Evolutionary conservation across 2,888 invertebrate species (phyloP).

Genomic region (Helleia helle): DNA sequence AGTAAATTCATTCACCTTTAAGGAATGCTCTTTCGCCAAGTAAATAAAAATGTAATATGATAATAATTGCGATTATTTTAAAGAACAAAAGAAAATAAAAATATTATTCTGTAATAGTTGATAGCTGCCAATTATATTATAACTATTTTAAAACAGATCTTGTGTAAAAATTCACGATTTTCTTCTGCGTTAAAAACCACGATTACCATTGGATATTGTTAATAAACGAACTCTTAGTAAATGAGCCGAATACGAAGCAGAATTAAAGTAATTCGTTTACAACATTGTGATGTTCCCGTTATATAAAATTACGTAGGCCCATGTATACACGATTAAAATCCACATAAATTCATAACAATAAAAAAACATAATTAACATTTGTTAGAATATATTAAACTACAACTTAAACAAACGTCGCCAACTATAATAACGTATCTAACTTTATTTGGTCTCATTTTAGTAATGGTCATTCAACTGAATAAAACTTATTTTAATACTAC

Average conservation of each 20-base stretch:
- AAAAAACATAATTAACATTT: constrained; percentile 50
- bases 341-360: constrained; percentile 28
- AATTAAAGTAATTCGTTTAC: not conserved
- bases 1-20: too few species aligned
- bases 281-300: not conserved
- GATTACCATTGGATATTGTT: not conserved
- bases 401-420: constrained; percentile 50
- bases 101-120: too few species aligned
- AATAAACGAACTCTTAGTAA: not conserved
- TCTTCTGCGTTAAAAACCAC: too few species aligned
- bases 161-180: too few species aligned
- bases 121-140: too few species aligned
- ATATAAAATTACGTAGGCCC: constrained; percentile 16
- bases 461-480: constrained; percentile 56
- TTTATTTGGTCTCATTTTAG: constrained; percentile 73
- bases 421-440: constrained; percentile 63
- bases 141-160: too few species aligned
- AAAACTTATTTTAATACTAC: constrained; percentile 26
- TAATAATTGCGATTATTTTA: too few species aligned
- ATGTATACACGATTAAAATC: constrained; percentile 15
- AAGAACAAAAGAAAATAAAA: too few species aligned
- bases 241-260: not conserved
- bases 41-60: too few species aligned
- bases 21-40: too few species aligned
- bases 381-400: constrained; percentile 65